phyloP scores from a whole-genome alignment of 2,113 vertebrate genomes.

The Etia nguti region DNA sequence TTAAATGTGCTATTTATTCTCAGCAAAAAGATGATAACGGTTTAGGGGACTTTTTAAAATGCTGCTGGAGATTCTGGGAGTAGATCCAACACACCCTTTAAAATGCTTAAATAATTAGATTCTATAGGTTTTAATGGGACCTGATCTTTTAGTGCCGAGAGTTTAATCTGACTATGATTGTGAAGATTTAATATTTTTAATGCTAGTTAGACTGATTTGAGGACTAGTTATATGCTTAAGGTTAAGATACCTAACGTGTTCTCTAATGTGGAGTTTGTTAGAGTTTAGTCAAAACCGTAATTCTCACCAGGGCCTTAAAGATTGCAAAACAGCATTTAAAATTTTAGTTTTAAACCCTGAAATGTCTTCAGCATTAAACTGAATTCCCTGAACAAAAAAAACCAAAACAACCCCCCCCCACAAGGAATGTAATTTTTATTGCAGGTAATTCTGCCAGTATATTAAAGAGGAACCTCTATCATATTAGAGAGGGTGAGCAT shows the following conservation, averaged over 20 bases:
- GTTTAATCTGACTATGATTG: conserved; percentile 5
- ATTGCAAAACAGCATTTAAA: background rate
- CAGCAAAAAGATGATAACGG: background rate
- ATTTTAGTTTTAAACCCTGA: background rate
- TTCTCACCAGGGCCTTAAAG: background rate
- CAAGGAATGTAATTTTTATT: background rate
- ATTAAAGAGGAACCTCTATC: background rate
- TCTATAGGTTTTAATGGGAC: background rate
- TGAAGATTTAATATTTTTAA: background rate
- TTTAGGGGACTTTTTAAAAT: background rate
- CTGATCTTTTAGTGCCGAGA: background rate
- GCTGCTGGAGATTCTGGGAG: background rate
- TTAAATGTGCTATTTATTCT: background rate
- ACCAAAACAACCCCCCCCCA: accelerated
- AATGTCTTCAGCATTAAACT: background rate
- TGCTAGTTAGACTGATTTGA: background rate
- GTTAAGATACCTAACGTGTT: background rate
- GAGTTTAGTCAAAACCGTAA: background rate
- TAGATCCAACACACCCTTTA: background rate
- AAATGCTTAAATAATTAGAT: background rate
- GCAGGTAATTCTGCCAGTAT: background rate
- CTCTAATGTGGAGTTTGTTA: background rate
- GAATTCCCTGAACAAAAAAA: background rate
- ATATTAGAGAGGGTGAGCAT: background rate
- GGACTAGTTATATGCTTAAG: background rate